Base-by-base conservation (phyloP, 2,113 vertebrate species). In the Ptilorrhoa leucosticta region DNA sequence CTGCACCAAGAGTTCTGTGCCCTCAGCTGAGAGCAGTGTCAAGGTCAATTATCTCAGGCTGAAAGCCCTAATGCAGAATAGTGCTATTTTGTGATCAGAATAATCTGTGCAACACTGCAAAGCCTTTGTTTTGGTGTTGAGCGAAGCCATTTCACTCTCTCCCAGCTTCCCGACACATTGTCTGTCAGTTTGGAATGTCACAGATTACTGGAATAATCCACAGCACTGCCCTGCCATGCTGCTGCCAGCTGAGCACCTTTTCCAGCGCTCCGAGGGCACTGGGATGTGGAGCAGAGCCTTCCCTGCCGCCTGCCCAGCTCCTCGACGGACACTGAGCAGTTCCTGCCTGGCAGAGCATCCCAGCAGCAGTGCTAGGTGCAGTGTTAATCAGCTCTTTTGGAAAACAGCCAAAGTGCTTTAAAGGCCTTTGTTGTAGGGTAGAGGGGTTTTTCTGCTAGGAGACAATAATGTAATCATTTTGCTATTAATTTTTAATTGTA, bases 11-110 rank as follows among this genome's bases (percentile, higher is more conserved):
- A 96, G 87, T 84, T 94, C 86, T 58, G 64, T 96, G 95, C 94
- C 96, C 93, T 95, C 45, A 96, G 96, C 97, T 94, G 95, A 96
- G 97, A 95, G 96, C 94, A 94, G 85, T 85, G 94, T 95, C 97
- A 97, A 97, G 98, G 97, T 97, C 97, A 98, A 95, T 97, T 97
- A 97, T 96, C 91, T 95, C 94, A 93, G 16, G n/a, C 97, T 93
- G 87, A 97, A 97, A 96, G 90, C 75, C 94, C 96, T 94, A 97
- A 96, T 96, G 97, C 96, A 94, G 95, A 96, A 87, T 88, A 94
- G 83, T n/a, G n/a, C n/a, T n/a, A n/a, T 94, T 96, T 80, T 97
- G 94, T 92, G 96, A 97, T 97, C 94, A 95, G 92, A 97, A 96
- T 96, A 96, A 94, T 71, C 89, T 56, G 75, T 69, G 80, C 87